These are phyloP conservation scores for Battus philenor DNA, from an alignment of 1,140 invertebrate species.

Conservation along the genomic window DNA sequence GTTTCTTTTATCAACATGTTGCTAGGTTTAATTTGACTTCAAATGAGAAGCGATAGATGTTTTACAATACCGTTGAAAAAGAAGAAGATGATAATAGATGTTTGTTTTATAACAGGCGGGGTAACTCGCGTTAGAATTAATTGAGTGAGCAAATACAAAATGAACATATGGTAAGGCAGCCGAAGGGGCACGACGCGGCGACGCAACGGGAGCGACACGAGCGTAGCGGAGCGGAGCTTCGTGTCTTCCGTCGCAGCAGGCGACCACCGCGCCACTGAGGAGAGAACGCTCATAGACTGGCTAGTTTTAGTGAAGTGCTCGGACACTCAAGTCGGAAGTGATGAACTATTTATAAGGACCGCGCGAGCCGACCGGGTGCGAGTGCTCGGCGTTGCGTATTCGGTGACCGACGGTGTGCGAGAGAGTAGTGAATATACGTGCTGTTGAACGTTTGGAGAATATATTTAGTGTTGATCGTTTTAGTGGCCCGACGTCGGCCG, in stretches of 20 bases:
- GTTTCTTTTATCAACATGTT: too few relatives aligned
- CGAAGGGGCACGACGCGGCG: background rate
- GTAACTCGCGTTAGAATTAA: too few relatives aligned
- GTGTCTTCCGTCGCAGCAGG: conserved; percentile 4
- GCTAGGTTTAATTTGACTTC: too few relatives aligned
- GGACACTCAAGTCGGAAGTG: conserved; percentile 51
- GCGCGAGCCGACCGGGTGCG: conserved; percentile 28
- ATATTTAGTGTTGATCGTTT: conserved; percentile 70
- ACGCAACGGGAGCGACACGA: background rate
- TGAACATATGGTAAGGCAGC: conserved; percentile 3
- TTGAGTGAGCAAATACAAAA: too few relatives aligned
- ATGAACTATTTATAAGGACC: conserved; percentile 50
- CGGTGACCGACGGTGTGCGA: conserved; percentile 55
- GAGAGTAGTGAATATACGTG: conserved; percentile 74
- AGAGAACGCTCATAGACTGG: conserved; percentile 72
- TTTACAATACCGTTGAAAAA: too few relatives aligned
- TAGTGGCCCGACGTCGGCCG: conserved; percentile 27
- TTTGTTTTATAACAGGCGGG: too few relatives aligned
- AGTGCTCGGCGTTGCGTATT: conserved; percentile 40
- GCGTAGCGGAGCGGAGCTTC: background rate
- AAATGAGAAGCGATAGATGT: too few relatives aligned
- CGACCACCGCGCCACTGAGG: conserved; percentile 34
- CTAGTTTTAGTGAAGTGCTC: conserved; percentile 72
- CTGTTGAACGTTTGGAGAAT: conserved; percentile 73
- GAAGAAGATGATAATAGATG: too few relatives aligned